These are phyloP conservation scores for Lithobates sylvaticus DNA, from an alignment of 2,797 vertebrate species.

Conservation along the genomic window DNA sequence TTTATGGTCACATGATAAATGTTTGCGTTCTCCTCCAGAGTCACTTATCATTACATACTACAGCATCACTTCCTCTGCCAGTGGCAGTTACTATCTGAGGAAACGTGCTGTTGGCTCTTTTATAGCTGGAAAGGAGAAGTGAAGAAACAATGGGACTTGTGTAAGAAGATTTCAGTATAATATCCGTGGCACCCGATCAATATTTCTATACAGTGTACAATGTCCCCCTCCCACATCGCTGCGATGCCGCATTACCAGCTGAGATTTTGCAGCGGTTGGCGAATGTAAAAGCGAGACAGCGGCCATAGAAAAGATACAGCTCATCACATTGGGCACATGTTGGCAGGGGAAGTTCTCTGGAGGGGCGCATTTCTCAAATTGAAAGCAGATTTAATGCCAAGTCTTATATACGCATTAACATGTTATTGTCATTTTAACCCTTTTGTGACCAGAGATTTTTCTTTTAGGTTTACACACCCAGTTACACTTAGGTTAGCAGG, in stretches of 20 bases:
- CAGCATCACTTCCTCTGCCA: not conserved
- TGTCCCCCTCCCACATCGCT: not conserved
- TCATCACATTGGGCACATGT: not conserved
- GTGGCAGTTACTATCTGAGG: not conserved
- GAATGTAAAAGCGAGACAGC: not conserved
- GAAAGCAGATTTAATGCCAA: no score
- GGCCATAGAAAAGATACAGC: no score
- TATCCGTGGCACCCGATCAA: not conserved
- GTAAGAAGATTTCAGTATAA: not conserved
- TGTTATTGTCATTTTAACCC: no score
- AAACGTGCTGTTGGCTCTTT: not conserved
- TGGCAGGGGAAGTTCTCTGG: no score
- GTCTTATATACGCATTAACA: no score
- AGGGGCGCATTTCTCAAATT: no score
- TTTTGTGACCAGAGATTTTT: no score
- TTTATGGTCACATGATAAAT: no score
- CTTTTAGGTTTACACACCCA: no score
- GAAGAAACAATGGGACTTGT: not conserved
- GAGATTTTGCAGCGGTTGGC: no score
- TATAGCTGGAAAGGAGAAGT: not conserved
- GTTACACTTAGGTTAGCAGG: no score
- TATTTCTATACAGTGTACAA: not conserved
- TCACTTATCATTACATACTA: not conserved
- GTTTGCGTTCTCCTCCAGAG: no score
- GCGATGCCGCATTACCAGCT: not conserved